Evolutionary conservation across 2,797 vertebrate genomes (phyloP).

Genomic region (Silurus lanzhouensis): DNA sequence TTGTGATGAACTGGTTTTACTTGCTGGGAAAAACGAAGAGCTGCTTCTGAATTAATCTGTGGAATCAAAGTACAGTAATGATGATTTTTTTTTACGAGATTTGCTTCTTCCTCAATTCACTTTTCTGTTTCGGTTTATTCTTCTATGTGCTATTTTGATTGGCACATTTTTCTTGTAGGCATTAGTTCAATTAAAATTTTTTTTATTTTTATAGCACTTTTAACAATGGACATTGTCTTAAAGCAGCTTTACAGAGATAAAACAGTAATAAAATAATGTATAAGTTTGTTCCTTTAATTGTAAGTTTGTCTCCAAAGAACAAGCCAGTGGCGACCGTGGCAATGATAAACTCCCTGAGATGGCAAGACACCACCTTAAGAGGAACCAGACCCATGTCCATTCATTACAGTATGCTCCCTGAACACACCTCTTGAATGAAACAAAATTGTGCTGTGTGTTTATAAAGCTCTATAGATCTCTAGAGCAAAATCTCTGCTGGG

Average conservation of each 20-base stretch:
- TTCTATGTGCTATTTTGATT: background rate
- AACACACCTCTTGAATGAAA: background rate
- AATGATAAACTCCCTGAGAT: too few relatives aligned
- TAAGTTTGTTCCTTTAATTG: too few relatives aligned
- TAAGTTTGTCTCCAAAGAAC: too few relatives aligned
- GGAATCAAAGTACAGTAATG: background rate
- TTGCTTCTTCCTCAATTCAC: background rate
- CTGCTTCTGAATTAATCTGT: constrained; percentile 35
- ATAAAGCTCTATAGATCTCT: background rate
- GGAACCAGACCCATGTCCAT: too few relatives aligned
- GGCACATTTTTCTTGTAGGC: background rate
- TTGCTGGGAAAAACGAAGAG: constrained; percentile 5
- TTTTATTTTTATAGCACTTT: too few relatives aligned
- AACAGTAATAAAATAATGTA: too few relatives aligned
- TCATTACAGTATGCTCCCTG: background rate
- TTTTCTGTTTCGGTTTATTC: background rate
- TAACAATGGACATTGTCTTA: too few relatives aligned
- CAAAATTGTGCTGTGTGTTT: background rate
- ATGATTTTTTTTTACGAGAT: background rate
- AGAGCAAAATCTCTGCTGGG: background rate
- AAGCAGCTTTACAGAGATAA: too few relatives aligned
- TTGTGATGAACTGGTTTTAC: constrained; percentile 35
- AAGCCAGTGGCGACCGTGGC: too few relatives aligned
- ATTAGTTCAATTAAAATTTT: too few relatives aligned
- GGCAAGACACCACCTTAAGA: too few relatives aligned